Percentiles rank a stretch among this genome's conserved stretches.
Conservation (phyloP, 2,113 vertebrate species). For the Archilochus colubris region DNA sequence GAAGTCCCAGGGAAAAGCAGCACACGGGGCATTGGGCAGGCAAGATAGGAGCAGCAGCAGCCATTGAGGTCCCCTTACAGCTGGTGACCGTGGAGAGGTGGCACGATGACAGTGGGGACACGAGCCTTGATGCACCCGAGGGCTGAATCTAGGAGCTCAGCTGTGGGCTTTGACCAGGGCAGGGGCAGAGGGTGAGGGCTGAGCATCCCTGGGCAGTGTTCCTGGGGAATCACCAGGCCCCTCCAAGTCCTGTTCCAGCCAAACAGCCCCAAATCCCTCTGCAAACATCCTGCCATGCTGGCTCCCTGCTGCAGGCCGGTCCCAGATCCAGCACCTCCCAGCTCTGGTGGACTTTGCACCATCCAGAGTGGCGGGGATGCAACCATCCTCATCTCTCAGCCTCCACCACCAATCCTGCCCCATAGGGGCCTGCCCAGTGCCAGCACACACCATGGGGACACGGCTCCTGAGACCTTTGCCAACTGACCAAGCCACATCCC, state of each 20-base stretch:
- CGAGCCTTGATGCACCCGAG: neutral
- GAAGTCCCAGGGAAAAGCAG: neutral
- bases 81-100: neutral
- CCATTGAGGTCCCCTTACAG: neutral
- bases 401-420: neutral
- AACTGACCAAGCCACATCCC: neutral
- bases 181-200: no score
- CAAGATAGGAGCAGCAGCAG: accelerated
- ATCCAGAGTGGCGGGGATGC: accelerated
- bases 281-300: neutral
- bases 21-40: accelerated
- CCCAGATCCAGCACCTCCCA: accelerated
- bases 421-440: accelerated
- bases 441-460: accelerated
- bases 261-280: neutral
- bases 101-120: accelerated
- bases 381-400: neutral
- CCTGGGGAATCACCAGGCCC: accelerated
- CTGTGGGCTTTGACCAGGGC: neutral
- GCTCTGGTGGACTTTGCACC: neutral
- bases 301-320: accelerated
- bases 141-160: neutral
- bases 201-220: neutral
- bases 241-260: neutral
- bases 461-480: neutral